phyloP scores from a whole-genome alignment of 1,140 invertebrate species.

The Bombus huntii region DNA sequence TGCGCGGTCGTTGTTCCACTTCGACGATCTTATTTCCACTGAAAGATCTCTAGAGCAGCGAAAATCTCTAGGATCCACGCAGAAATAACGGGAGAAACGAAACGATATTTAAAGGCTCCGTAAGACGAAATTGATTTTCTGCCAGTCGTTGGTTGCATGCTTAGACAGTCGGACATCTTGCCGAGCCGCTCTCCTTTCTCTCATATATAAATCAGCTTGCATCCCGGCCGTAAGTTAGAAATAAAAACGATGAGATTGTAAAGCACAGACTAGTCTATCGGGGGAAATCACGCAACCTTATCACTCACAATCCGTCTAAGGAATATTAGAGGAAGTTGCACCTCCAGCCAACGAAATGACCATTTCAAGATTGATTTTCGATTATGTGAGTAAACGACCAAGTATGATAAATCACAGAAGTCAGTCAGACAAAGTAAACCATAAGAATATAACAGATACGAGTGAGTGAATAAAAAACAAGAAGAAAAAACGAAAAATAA shows the following conservation, averaged over 20 bases:
- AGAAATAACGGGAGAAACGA: conserved; percentile 39
- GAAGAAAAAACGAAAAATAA: not conserved
- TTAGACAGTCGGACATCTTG: conserved; percentile 43
- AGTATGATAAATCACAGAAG: too few relatives aligned
- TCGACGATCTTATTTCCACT: not conserved
- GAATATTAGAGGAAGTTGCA: not conserved
- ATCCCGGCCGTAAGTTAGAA: conserved; percentile 49
- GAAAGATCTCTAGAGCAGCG: not conserved
- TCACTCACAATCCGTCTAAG: conserved; percentile 6
- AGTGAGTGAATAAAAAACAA: not conserved
- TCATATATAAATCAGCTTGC: conserved; percentile 64
- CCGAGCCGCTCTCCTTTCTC: conserved; percentile 17
- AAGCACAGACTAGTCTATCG: conserved; percentile 6
- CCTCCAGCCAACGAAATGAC: not conserved
- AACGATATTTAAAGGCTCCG: conserved; percentile 58
- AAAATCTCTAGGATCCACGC: not conserved
- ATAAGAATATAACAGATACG: not conserved
- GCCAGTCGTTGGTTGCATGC: conserved; percentile 32
- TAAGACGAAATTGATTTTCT: conserved; percentile 63
- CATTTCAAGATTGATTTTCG: conserved; percentile 28
- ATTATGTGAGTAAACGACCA: not conserved
- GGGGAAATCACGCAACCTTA: conserved; percentile 10
- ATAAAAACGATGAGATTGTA: conserved; percentile 54
- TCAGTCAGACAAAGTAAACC: not conserved
- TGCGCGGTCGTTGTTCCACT: not conserved